Base-by-base conservation (phyloP, 2,797 vertebrate species). In the Tamandua tetradactyla region DNA sequence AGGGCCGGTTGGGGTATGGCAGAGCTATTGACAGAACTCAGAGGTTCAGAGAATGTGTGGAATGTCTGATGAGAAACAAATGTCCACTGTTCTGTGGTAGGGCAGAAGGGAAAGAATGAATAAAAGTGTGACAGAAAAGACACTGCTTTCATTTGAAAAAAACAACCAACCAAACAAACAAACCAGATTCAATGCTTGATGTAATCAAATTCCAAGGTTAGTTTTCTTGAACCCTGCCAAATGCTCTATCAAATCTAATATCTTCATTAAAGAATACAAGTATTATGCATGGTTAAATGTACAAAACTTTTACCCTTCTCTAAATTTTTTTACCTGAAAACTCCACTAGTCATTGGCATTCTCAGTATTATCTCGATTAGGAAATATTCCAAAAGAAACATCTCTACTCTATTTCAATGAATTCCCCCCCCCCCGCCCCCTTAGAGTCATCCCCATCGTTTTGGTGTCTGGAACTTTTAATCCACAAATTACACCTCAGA, bases 271-370 rank as follows among this genome's bases (percentile, higher is more conserved):
- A 71, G 64, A 89, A 80, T 18, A 4, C 11, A 64, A 71, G 14
- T 37, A 68, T 80, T 71, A n/a, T 93, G 10, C 27, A n/a, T 11
- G 23, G n/a, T 80, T 47, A 68, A 72, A 92, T 14, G 64, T 20
- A 57, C 9, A 81, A 89, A 71, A 80, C 7, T 10, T 93, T 87
- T 68, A 87, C 4, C 23, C 18, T 78, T 83, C n/a, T 57, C 57
- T 71, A 42, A 94, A 84, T 94, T 55, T 52, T 8, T 59, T 20
- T 89, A 81, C 64, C 80, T 64, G 57, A 78, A 83, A 68, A 81
- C 14, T 52, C 80, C 30, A 71, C 71, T 59, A 30, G 30, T 71
- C 35, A 64, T 44, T 61, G 32, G 35, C 68, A 69, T 66, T 91
- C 72, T 93, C 52, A 61, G 7, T 74, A 44, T 18, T 72, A 25